Percentiles rank a stretch among this genome's conserved stretches.
Evolutionary conservation across 2,797 vertebrate species (phyloP).

Genomic region (Anguilla anguilla): DNA sequence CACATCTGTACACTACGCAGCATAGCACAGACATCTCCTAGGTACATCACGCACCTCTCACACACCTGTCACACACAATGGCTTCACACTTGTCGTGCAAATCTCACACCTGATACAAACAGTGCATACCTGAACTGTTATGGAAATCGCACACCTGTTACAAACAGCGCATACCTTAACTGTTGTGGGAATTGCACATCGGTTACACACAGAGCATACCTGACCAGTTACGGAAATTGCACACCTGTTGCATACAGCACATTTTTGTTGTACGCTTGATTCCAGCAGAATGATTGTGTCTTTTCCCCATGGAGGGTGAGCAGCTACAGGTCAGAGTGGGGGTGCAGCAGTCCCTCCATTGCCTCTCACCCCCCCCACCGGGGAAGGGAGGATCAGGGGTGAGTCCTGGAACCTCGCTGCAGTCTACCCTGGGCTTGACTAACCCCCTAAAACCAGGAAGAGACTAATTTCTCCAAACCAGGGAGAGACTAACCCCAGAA

Average conservation of each 20-base stretch:
- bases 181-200: too few relatives aligned
- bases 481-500: constrained; percentile 37
- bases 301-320: constrained; percentile 71
- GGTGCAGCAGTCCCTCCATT: constrained; percentile 51
- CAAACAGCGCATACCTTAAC: too few relatives aligned
- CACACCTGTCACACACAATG: too few relatives aligned
- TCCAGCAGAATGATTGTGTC: constrained; percentile 49
- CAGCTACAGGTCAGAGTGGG: constrained; percentile 65
- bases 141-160: too few relatives aligned
- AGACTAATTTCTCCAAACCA: neutral
- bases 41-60: too few relatives aligned
- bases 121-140: too few relatives aligned
- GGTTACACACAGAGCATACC: too few relatives aligned
- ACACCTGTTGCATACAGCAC: neutral
- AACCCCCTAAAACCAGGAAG: constrained; percentile 27
- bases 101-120: neutral
- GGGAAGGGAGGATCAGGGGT: constrained; percentile 64
- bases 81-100: too few relatives aligned
- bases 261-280: constrained; percentile 25
- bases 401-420: constrained; percentile 59
- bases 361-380: constrained; percentile 41
- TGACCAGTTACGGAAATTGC: neutral
- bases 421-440: constrained; percentile 43
- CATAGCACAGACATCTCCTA: too few relatives aligned
- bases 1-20: constrained; percentile 20